Base-by-base conservation (phyloP, 1,140 invertebrate genomes). In the Oedothorax gibbosus region DNA sequence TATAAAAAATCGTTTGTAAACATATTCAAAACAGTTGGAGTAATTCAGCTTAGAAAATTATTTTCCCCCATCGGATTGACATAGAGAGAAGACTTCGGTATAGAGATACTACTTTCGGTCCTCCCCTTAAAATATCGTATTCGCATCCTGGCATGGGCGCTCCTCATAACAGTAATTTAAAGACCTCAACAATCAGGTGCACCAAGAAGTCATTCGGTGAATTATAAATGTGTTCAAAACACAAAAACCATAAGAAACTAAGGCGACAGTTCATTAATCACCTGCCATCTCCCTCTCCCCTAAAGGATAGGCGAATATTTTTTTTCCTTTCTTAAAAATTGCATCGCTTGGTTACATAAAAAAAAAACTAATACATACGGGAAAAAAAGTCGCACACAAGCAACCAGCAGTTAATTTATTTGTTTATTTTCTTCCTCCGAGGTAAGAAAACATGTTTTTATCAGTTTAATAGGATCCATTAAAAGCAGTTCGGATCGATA, bases 201-300 rank as follows among this genome's bases (percentile, higher is more conserved):
- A 14, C 18, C 51, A 35, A 35, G 35, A 10, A 75, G 18, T 79
- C 60, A 68, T 64, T 21, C 57, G 62, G 64, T 66, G 51, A 35
- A 62, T 79, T 49, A 79, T 53, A 77, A 53, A 77, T 77, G 49
- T 51, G 50, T n/a, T 20, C 53, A 79, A 68, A 79, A 79, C 76
- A 79, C 76, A 79, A 79, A 66, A 79, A 79, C 76, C 76, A 21
- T 79, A 79, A 54, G 76, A 79, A 79, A 79, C 76, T 66, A 20
- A 66, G 54, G 76, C 11, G 21, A 21, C 50, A 64, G 35, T 66
- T 51, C 76, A 79, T 79, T 79, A 79, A 79, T 79, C 76, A 79
- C 68, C 35, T 35, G 35, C 35, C 35, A 35, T 2, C 35, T 35
- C 35, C 35, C 35, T 35, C 35, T 35, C 35, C 35, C 35, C 35